These are phyloP conservation scores for Aplocera efformata DNA, from an alignment of 2,888 invertebrate genomes.

Conservation along the genomic window DNA sequence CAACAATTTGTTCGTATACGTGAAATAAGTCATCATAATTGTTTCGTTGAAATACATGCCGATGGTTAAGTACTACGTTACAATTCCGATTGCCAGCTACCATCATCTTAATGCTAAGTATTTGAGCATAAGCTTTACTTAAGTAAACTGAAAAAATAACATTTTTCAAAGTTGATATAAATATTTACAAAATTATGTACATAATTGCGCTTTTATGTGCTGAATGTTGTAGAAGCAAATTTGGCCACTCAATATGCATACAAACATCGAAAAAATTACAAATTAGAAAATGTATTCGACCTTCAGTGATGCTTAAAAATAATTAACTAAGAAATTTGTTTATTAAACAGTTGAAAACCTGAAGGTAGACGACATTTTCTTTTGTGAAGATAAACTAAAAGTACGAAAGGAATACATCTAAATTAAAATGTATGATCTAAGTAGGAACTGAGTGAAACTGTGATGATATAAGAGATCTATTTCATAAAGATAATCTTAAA, in stretches of 20 bases:
- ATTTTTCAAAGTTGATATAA: constrained; percentile 57
- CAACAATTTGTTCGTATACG: constrained; percentile 64
- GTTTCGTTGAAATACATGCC: constrained; percentile 36
- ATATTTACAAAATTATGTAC: constrained; percentile 77
- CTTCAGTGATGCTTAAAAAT: constrained; percentile 38
- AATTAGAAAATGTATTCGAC: constrained; percentile 55
- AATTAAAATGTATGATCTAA: constrained; percentile 68
- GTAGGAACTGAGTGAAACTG: constrained; percentile 76
- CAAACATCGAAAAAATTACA: constrained; percentile 41
- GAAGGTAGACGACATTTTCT: constrained; percentile 67
- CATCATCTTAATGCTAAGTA: constrained; percentile 41
- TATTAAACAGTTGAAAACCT: constrained; percentile 35
- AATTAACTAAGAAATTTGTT: constrained; percentile 40
- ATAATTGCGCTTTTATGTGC: constrained; percentile 56
- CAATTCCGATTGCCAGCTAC: constrained; percentile 26
- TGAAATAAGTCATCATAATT: constrained; percentile 62
- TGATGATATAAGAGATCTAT: constrained; percentile 71
- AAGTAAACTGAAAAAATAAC: constrained; percentile 58
- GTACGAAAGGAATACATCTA: constrained; percentile 51
- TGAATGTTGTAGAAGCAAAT: constrained; percentile 48
- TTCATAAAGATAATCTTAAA: constrained; percentile 47
- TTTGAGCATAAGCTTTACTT: constrained; percentile 78
- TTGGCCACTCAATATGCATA: constrained; percentile 66
- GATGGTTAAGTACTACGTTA: constrained; percentile 43
- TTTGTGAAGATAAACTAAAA: constrained; percentile 27